Base-by-base conservation (phyloP, 2,113 vertebrate genomes). In the Seriola aureovittata region DNA sequence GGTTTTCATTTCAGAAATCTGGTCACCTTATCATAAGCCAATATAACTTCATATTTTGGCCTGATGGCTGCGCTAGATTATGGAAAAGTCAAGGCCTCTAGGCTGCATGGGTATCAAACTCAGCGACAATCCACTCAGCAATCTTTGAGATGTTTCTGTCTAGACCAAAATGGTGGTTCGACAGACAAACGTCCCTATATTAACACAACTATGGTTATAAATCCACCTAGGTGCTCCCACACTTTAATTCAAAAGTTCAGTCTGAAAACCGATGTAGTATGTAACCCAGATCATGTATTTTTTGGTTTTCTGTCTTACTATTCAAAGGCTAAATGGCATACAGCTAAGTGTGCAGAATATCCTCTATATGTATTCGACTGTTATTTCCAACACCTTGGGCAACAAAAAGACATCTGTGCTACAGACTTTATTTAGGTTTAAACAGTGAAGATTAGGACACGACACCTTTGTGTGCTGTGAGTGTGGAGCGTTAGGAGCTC, bases 401-500 rank as follows among this genome's bases (percentile, higher is more conserved):
- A 63, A 74, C 74, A 80, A 65, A 65, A 57, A 25, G 44, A 55
- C 52, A 3, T 42, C 50, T 44, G 36, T 21, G 19, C 64, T 19
- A n/a, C 21, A 57, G 57, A 65, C 64, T 57, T 21, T 8, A 4
- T 34, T 60, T 68, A 32, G 13, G 23, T 40, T 73, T 50, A 25
- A 42, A 57, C 4, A 16, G 72, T 36, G 59, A 57, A 54, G 50
- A 68, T 62, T 21, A 38, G 52, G 66, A 54, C 44, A 59, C 42
- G 71, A 83, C 29, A 78, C 59, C 60, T 78, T 32, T 71, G 54
- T 77, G 68, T 59, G 63, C 46, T 17, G 68, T 7, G 70, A 40
- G 48, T 70, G 19, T 42, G 71, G 68, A 69, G 68, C 16, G 5
- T 66, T 48, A 46, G 60, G 16, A 64, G 55, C 69, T 79, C 72